Base-by-base conservation (phyloP, 2,797 vertebrate genomes). In the Eulemur rubriventer region DNA sequence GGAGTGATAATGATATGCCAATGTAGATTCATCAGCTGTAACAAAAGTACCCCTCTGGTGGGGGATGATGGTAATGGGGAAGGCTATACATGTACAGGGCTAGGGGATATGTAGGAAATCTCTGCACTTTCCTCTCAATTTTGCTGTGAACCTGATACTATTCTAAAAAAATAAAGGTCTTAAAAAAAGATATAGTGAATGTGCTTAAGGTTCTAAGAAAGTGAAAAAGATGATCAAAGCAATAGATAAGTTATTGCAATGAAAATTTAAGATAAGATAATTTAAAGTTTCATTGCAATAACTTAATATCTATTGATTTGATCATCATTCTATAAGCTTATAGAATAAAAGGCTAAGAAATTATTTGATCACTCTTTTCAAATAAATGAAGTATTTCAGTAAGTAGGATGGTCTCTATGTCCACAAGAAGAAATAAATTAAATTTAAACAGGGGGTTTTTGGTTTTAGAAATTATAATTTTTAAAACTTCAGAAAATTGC, bases 381-480 rank as follows among this genome's bases (percentile, higher is more conserved):
- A 82, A 55, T 48, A 92, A 91, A 72, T 81, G 38, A 63, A 63
- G 20, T 67, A 13, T 76, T 88, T 69, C 35, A 43, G 2, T 82
- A 50, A 35, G 22, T 76, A 48, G 8, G 17, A n/a, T 57, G 52
- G 18, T 35, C 28, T 7, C 50, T 61, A 50, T 43, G 28, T 59
- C 61, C 67, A 69, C n/a, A 83, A 69, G 35, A 67, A 95, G 52
- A 75, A 88, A 82, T 46, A 24, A 50, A 6, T 43, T 84, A 50
- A 86, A 48, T 57, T 57, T 65, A 75, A 63, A 61, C 52, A 83
- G 59, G 55, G 43, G 41, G 43, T 50, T 43, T 85, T 41, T 17
- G 16, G 81, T 72, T 82, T 92, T 89, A 84, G 55, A 79, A 89
- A 79, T 57, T 63, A 72, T 79, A 57, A 72, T 61, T 89, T 84